These are phyloP conservation scores for Lycodopsis pacificus DNA, from an alignment of 2,797 vertebrate species.

Conservation along the genomic window DNA sequence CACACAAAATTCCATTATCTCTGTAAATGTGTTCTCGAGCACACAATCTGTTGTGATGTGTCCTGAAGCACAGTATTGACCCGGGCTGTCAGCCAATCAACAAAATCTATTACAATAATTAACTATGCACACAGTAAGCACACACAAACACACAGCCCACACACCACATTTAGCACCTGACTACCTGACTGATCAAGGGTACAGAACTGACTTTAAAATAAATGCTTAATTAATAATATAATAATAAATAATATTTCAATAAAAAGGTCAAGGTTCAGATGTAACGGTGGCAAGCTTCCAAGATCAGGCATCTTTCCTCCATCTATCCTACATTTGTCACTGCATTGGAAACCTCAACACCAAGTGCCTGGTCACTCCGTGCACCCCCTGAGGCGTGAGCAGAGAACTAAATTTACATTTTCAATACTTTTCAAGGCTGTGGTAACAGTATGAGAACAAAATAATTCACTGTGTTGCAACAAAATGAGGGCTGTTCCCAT, in stretches of 20 bases:
- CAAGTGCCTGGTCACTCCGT: constrained; percentile 32
- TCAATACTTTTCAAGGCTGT: constrained; percentile 33
- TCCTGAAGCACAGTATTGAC: constrained; percentile 54
- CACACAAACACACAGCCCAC: constrained; percentile 28
- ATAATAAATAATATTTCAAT: neutral
- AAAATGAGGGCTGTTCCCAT: neutral
- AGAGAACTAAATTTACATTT: constrained; percentile 60
- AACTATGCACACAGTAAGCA: constrained; percentile 32
- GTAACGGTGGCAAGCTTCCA: constrained; percentile 29
- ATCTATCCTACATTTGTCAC: constrained; percentile 35
- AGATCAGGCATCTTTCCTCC: constrained; percentile 6
- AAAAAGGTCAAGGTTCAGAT: constrained; percentile 31
- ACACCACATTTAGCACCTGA: constrained; percentile 26
- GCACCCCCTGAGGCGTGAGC: constrained; percentile 36
- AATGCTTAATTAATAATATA: constrained; percentile 17
- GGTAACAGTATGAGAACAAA: constrained; percentile 12
- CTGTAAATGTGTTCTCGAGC: constrained; percentile 41
- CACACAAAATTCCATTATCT: constrained; percentile 24
- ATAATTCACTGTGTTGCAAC: constrained; percentile 8
- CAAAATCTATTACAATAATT: constrained; percentile 66
- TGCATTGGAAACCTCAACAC: constrained; percentile 44
- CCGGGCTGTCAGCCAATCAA: constrained; percentile 51
- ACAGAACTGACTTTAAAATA: constrained; percentile 9
- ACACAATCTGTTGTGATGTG: constrained; percentile 54
- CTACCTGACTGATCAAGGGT: constrained; percentile 3